Evolutionary conservation across 2,113 vertebrate genomes (phyloP), one percentile per base, ranked within the genome.

Genomic region (Sander lucioperca): DNA sequence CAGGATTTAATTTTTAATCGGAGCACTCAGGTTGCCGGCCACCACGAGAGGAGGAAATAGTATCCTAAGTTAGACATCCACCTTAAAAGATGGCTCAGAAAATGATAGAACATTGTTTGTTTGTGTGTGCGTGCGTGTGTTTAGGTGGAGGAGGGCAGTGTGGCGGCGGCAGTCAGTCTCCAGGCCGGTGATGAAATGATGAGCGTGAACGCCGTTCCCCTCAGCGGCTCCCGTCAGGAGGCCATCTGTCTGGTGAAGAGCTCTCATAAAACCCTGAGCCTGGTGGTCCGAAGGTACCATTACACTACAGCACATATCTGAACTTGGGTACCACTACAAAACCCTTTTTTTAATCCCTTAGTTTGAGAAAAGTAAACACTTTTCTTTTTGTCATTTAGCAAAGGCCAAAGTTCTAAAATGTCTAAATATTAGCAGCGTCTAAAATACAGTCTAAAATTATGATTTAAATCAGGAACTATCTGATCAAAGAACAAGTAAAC

Each of bases 181-280:
- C 94, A 95, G 92, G 96, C 94, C 0, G 97, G 97, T 6, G 98
- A 99, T 48, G 96, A 97, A 90, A 96, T 99, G 25, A 93, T 98
- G 69, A 94, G 95, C 80, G 97, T 99, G 91, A 98, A 98, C 25
- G 93, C 95, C 0, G 79, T 97, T 1, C 88, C 86, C 5, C 96
- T 99, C 65, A 95, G 96, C 0, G 97, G 97, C 4, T 98, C 96
- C 80, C 94, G 97, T 19, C 96, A 97, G 94, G 97, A 99, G 85
- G 97, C 97, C 0, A 97, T 99, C 85, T 95, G 96, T 71, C 93
- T 98, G 90, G 97, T 99, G 71, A 99, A 98, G 86, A 95, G 97
- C 12, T 97, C 97, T 3, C 95, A 97, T 62, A 96, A 94, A 91
- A 96, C 94, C 0, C 89, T 99, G 80, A 95, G 94, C 75, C 94